Evolutionary conservation across 2,888 invertebrate species (phyloP), one percentile per base, ranked within the genome.

Genomic region (Drosophila histrio): DNA sequence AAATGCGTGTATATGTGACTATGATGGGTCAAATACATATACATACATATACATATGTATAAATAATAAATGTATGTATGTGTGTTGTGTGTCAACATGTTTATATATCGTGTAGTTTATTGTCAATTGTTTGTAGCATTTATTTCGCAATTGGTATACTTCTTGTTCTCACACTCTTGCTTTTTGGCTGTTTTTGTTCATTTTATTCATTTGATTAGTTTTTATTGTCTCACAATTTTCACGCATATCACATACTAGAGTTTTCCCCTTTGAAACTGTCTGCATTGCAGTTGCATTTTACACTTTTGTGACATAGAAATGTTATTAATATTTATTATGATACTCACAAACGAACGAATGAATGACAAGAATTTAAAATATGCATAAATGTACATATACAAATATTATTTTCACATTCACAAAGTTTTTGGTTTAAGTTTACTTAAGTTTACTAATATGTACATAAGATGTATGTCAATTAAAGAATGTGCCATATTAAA

Each of bases 111-210:
- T 60, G 68, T 64, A 74, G 75, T 83, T 75, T 81, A 86, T 83
- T 83, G 87, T 80, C 82, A 86, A 82, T 82, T 82, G 87, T 76
- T 84, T 84, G 84, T 80, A 83, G 84, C 82, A 83, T 86, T 86
- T 86, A 86, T 86, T 85, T 70, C 65, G 75, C 78, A 83, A 80
- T 86, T 82, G 72, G 73, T 61, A 58, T 76, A n/a, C n/a, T 82
- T 69, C 68, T 68, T 68, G 72, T 64, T 62, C 72, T 65, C 63
- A 57, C 64, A 65, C 44, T 73, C 34, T 67, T 46, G 61, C 56
- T 65, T 58, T 38, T 72, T 38, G 8, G 1, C 17, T 24, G 22
- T 19, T 15, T 38, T 38, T 52, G 19, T 26, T 52, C 52, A 58
- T 70, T 70, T 82, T 77, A 68, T 82, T 82, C 72, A 79, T 85